phyloP scores from a whole-genome alignment of 2,888 invertebrate species.

The Thyatira batis region DNA sequence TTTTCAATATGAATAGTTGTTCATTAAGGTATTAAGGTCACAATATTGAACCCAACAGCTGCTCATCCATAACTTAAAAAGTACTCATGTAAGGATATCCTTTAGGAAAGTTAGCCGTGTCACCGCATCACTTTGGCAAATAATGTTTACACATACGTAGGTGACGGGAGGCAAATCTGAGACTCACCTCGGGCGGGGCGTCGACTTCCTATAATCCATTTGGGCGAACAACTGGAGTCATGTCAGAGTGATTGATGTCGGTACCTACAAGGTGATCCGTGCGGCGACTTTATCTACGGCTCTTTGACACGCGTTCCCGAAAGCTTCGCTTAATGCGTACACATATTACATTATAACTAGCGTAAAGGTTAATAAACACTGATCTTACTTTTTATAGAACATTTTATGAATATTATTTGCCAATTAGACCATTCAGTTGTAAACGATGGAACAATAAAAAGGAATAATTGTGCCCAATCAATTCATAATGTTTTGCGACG shows the following conservation, averaged over 20 bases:
- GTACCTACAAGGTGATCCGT: conserved; percentile 59
- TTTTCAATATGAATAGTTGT: neutral
- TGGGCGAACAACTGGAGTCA: conserved; percentile 77
- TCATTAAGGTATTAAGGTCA: neutral
- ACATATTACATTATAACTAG: conserved; percentile 25
- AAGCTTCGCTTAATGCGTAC: conserved; percentile 56
- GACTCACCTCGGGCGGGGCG: conserved; percentile 63
- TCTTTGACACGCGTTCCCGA: conserved; percentile 57
- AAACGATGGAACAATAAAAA: conserved; percentile 41
- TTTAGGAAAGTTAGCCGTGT: conserved; percentile 59
- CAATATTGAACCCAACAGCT: neutral
- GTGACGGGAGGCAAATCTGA: conserved; percentile 71
- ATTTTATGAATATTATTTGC: neutral
- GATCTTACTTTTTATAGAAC: neutral
- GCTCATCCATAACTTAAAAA: conserved; percentile 19
- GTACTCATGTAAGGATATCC: conserved; percentile 54
- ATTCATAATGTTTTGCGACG: conserved; percentile 43
- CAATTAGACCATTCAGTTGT: conserved; percentile 15
- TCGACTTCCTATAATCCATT: conserved; percentile 79
- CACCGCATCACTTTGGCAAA: conserved; percentile 71
- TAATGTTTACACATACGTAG: conserved; percentile 71
- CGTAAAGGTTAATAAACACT: neutral
- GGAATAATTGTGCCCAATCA: conserved; percentile 35
- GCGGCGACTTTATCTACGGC: conserved; percentile 70
- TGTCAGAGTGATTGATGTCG: conserved; percentile 79